Base-by-base conservation (phyloP, 2,888 invertebrate genomes). In the Ectemnius continuus region DNA sequence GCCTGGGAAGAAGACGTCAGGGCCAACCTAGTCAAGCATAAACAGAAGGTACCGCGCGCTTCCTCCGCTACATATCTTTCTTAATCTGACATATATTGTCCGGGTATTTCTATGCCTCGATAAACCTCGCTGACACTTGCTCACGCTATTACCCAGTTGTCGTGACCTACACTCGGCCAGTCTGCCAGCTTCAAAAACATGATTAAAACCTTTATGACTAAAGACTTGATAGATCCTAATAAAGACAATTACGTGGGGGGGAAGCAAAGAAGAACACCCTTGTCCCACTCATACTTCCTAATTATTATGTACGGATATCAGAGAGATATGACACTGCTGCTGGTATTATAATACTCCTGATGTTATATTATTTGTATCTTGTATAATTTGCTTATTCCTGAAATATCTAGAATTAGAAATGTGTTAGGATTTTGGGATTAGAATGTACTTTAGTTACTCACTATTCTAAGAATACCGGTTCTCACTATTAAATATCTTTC, bases 1-100 rank as follows among this genome's bases (percentile, higher is more conserved):
- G 97, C 97, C 91, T 97, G 97, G 97, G 97, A 97, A 91, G 97
- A 96, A 92, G 97, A 97, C 93, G 97, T 97, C 89, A 94, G 97
- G 89, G 96, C 96, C 84, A 97, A 97, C 92, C 93, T 97, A 87
- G 94, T 95, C 88, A 96, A 96, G 92, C 97, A 97, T 93, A 96
- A 96, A 93, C 94, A 96, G 91, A 96, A 96, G 93, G 96, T 90
- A 46, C 57, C 11, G 46, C 23, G 36, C 66, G 23, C 3, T 13
- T 45, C 61, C 4, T 26, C 26, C 26, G 14, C n/a, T 8, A 13
- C 13, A 13, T 60, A 13, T 60, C 28, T n/a, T 28, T 28, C 3
- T 28, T 4, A 36, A 13, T 16, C 3, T n/a, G 8, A 18, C 20
- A 14, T 60, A 14, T 60, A n/a, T 28, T 16, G 59, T 60, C 3